Conservation (phyloP, 2,797 vertebrate species). For the Nyctalus aviator region DNA sequence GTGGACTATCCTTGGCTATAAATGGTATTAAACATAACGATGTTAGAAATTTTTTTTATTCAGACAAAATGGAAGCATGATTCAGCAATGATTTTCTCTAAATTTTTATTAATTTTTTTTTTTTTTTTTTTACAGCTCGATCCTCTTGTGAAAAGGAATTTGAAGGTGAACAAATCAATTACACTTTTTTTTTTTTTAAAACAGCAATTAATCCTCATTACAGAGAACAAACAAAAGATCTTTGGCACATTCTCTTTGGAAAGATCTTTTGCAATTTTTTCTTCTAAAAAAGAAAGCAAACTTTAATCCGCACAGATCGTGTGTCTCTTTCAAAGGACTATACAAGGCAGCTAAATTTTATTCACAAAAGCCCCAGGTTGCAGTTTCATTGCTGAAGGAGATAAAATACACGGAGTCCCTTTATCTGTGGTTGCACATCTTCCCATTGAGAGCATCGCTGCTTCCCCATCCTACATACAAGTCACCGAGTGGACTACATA, state of each 20-base stretch:
- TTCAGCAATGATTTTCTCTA: conserved; percentile 69
- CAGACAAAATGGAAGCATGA: conserved; percentile 30
- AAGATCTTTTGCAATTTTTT: conserved; percentile 80
- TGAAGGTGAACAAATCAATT: conserved; percentile 81
- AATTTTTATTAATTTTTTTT: conserved; percentile 72
- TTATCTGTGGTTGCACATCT: conserved; percentile 74
- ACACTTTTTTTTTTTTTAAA: conserved; percentile 65
- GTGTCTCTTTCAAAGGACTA: conserved; percentile 89
- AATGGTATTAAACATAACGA: rapidly evolving
- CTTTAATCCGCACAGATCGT: conserved; percentile 82
- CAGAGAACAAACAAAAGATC: conserved; percentile 84
- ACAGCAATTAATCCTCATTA: conserved; percentile 81
- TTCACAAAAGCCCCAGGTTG: conserved; percentile 86
- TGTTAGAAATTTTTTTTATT: neutral
- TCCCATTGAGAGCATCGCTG: conserved; percentile 5
- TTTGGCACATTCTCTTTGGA: conserved; percentile 86
- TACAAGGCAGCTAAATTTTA: conserved; percentile 88
- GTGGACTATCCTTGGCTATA: neutral
- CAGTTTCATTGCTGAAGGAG: conserved; percentile 74
- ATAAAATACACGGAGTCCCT: conserved; percentile 76
- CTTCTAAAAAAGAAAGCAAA: conserved; percentile 75
- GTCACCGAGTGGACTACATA: neutral
- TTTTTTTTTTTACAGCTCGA: conserved; percentile 71
- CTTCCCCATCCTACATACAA: neutral
- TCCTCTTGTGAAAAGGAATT: conserved; percentile 82